These are phyloP conservation scores for Callithrix jacchus DNA, from an alignment of 2,113 vertebrate species.

Conservation along the genomic window DNA sequence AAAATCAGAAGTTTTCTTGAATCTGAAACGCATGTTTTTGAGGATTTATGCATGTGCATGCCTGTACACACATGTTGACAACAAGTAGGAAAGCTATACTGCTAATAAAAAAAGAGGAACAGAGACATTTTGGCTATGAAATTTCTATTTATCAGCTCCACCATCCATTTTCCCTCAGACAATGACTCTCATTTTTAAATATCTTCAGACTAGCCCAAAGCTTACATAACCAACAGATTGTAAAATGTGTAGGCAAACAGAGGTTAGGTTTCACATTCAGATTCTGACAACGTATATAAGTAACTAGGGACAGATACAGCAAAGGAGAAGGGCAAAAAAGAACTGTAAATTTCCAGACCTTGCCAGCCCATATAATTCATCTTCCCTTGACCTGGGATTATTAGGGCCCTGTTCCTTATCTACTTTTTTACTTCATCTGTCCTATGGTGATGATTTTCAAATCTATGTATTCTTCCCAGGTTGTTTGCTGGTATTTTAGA, in stretches of 20 bases:
- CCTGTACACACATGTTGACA: background rate
- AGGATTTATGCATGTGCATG: background rate
- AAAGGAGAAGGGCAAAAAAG: background rate
- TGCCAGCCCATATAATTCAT: background rate
- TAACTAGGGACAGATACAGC: background rate
- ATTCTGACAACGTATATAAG: background rate
- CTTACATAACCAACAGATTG: background rate
- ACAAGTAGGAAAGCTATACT: background rate
- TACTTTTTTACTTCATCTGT: background rate
- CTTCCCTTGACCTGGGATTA: background rate
- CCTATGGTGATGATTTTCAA: background rate
- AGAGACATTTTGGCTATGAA: background rate
- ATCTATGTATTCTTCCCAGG: background rate
- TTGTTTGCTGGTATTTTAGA: background rate
- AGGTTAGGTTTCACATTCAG: background rate
- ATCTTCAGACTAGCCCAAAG: background rate
- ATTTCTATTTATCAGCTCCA: background rate
- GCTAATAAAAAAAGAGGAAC: background rate
- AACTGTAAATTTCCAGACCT: background rate
- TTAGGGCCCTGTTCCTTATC: background rate
- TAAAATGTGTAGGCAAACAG: background rate
- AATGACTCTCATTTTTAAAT: background rate
- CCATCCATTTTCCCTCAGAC: background rate
- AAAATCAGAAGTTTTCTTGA: background rate
- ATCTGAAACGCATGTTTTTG: background rate